Evolutionary conservation across 2,797 vertebrate genomes (phyloP), one percentile per base, ranked within the genome.

Genomic region (Channallabes apus): DNA sequence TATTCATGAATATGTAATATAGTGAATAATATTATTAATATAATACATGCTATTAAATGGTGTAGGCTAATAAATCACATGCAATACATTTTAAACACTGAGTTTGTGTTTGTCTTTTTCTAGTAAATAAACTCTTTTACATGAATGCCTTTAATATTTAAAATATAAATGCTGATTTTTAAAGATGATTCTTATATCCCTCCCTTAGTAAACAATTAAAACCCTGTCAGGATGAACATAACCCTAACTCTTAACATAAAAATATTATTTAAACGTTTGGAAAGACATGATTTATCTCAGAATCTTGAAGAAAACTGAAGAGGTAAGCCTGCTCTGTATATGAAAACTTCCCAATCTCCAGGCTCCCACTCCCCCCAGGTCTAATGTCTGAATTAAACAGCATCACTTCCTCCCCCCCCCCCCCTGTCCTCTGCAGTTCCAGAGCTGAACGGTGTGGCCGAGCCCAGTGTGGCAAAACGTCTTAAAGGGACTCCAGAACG

Each of bases 401-500:
- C 92, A 93, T 90, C 89, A 89, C 90, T 85, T 90, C 88, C 58
- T 86, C 72, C 24, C 6, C 89, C 0, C 6, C 89, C 0, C 80
- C 88, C 18, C 91, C 89, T 93, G 87, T 92, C 64, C 64, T 62
- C 86, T 65, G 8, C 90, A 99, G 97, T 86, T 73, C 87, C 95
- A 0, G 96, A 94, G 27, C 91, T 97, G 88, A 99, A 98, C 0
- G 97, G 98, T 51, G 88, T 98, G 85, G 96, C 96, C 88, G 98
- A 99, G 90, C 96, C 97, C 87, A 96, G 95, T 86, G 84, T 98
- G 0, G 95, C 97, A 0, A 99, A 99, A 89, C 92, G 98, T 7
- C 93, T 97, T 64, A 95, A 96, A 38, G 97, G 97, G 73, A 99
- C 98, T 0, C 98, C 98, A 0, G 98, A 99, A 84, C 95, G 98